phyloP scores from a whole-genome alignment of 2,113 vertebrate genomes.

The Cryptomyrus ogoouensis region DNA sequence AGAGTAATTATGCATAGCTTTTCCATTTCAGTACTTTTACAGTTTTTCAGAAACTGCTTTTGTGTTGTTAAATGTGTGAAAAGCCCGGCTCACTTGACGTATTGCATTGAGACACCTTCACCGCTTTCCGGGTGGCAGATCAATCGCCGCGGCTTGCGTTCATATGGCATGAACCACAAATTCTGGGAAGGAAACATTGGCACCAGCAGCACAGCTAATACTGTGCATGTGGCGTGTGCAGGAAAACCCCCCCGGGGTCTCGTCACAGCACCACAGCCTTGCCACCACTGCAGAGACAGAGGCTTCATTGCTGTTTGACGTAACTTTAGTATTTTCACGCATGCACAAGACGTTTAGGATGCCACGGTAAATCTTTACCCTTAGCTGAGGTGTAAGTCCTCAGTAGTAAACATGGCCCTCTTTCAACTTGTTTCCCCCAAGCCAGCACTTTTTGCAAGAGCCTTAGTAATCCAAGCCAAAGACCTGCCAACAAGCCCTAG shows the following conservation, averaged over 20 bases:
- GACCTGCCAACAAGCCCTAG: conserved; percentile 4
- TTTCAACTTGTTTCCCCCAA: conserved; percentile 16
- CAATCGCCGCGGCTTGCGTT: background rate
- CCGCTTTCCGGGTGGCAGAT: background rate
- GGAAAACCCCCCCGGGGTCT: background rate
- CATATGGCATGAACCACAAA: background rate
- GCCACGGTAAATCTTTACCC: background rate
- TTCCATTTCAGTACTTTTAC: background rate
- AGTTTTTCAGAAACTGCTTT: background rate
- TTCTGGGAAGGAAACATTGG: background rate
- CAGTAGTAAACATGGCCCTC: conserved; percentile 10
- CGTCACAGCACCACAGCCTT: background rate
- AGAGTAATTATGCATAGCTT: background rate
- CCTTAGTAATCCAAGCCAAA: conserved; percentile 9
- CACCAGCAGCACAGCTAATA: background rate
- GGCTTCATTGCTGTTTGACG: background rate
- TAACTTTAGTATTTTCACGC: background rate
- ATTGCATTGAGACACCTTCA: background rate
- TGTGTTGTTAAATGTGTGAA: background rate
- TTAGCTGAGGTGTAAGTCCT: conserved; percentile 14
- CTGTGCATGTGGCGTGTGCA: background rate
- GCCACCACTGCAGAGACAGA: background rate
- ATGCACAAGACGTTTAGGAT: background rate
- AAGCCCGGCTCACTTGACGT: background rate
- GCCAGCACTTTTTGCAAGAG: conserved; percentile 10